A percentile compares a stretch with the other conserved stretches of the same genome.
Evolutionary conservation across 2,888 invertebrate genomes (phyloP).

Genomic region (Dasypolia templi): DNA sequence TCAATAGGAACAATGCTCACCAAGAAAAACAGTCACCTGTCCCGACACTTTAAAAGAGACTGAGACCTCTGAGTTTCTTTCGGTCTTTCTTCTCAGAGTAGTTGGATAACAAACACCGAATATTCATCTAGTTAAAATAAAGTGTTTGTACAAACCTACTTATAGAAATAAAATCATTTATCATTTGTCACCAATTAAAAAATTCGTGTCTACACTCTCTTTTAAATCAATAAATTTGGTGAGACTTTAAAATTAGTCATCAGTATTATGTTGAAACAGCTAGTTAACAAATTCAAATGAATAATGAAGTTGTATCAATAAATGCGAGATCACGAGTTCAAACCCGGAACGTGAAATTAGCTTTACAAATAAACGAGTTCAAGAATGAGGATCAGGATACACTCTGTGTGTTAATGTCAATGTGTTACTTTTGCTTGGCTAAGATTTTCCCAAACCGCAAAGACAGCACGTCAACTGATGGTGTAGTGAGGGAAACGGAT

Average conservation of each 20-base stretch:
- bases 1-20: neutral
- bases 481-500: neutral
- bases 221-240: neutral
- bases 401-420: conserved; percentile 9
- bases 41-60: neutral
- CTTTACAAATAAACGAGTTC: conserved; percentile 36
- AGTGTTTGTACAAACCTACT: no score
- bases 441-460: neutral
- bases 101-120: no score
- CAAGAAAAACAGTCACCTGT: no score
- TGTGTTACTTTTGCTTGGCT: neutral
- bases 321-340: neutral
- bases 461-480: neutral
- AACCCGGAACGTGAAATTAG: conserved; percentile 17
- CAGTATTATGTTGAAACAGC: neutral
- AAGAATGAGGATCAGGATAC: conserved; percentile 21
- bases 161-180: no score
- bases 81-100: no score
- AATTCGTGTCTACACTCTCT: neutral
- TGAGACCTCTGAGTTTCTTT: neutral
- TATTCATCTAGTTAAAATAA: neutral
- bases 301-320: conserved; percentile 12
- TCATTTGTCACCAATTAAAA: neutral
- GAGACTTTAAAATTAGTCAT: neutral
- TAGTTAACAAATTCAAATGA: neutral